phyloP scores from a whole-genome alignment of 2,888 invertebrate genomes.

The Habroteleia sp. region DNA sequence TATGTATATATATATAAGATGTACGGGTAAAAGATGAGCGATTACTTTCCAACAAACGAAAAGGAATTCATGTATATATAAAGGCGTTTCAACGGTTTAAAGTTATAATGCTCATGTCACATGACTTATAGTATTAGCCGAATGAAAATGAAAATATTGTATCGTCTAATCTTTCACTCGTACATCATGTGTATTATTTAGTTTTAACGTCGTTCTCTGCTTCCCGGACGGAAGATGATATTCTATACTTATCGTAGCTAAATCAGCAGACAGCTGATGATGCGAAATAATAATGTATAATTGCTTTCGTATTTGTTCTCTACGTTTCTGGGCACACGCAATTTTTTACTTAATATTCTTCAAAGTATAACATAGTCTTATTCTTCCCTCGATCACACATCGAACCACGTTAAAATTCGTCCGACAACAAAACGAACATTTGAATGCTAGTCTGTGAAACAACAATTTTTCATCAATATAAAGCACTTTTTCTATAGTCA shows the following conservation, averaged over 20 bases:
- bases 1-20: slow-evolving; percentile 11
- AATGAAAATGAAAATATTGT: slow-evolving; percentile 22
- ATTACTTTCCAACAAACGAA: slow-evolving; percentile 3
- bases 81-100: slow-evolving; percentile 4
- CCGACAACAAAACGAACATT: too few relatives aligned
- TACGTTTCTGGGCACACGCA: neutral
- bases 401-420: slow-evolving; percentile 45
- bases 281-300: slow-evolving; percentile 27
- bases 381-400: slow-evolving; percentile 34
- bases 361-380: neutral
- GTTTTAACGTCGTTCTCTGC: slow-evolving; percentile 50
- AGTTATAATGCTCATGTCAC: neutral
- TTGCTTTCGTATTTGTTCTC: slow-evolving; percentile 6
- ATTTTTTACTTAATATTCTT: neutral
- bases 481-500: slow-evolving; percentile 5
- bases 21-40: slow-evolving; percentile 43
- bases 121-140: slow-evolving; percentile 4
- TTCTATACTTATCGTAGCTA: slow-evolving; percentile 52
- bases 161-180: slow-evolving; percentile 47
- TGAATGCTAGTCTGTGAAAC: too few relatives aligned
- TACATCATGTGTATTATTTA: slow-evolving; percentile 41
- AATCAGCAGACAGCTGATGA: slow-evolving; percentile 30
- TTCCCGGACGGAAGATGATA: slow-evolving; percentile 59
- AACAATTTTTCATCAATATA: slow-evolving; percentile 2
- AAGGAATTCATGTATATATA: slow-evolving; percentile 3